phyloP scores from a whole-genome alignment of 2,113 vertebrate genomes.

The Epinephelus lanceolatus region DNA sequence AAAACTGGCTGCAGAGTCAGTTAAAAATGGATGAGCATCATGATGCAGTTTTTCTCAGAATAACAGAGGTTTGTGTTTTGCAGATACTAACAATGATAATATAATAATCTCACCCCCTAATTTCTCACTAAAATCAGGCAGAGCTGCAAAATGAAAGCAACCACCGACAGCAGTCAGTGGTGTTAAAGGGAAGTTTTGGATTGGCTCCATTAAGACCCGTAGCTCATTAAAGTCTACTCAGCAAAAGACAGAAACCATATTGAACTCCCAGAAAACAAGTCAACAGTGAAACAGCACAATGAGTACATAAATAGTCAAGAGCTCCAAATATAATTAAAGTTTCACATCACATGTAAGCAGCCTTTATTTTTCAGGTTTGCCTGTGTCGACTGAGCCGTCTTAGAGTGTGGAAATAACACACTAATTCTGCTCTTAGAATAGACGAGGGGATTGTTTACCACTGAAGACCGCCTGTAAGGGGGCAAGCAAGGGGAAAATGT shows the following conservation, averaged over 20 bases:
- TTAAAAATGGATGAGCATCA: neutral
- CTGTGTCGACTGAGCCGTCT: constrained; percentile 27
- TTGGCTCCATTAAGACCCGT: constrained; percentile 59
- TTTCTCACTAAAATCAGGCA: constrained; percentile 25
- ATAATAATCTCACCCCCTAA: constrained; percentile 22
- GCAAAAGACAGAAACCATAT: constrained; percentile 47
- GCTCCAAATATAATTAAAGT: constrained; percentile 65
- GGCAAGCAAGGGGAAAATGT: neutral
- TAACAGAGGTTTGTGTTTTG: constrained; percentile 8
- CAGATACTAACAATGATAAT: neutral
- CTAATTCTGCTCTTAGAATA: constrained; percentile 35
- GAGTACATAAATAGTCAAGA: constrained; percentile 56
- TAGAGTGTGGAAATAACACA: constrained; percentile 3
- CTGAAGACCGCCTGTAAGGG: constrained; percentile 24
- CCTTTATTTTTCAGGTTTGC: constrained; percentile 20
- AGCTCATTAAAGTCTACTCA: constrained; percentile 67
- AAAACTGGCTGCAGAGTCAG: neutral
- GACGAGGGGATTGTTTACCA: constrained; percentile 39
- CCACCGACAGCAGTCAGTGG: constrained; percentile 16
- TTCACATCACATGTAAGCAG: constrained; percentile 46
- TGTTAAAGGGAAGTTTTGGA: constrained; percentile 55
- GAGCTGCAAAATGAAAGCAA: constrained; percentile 34
- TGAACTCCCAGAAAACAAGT: constrained; percentile 61
- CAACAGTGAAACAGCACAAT: constrained; percentile 51
- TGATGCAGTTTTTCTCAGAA: neutral